Base-by-base conservation (phyloP, 2,797 vertebrate genomes). In the Galagoides demidoff region DNA sequence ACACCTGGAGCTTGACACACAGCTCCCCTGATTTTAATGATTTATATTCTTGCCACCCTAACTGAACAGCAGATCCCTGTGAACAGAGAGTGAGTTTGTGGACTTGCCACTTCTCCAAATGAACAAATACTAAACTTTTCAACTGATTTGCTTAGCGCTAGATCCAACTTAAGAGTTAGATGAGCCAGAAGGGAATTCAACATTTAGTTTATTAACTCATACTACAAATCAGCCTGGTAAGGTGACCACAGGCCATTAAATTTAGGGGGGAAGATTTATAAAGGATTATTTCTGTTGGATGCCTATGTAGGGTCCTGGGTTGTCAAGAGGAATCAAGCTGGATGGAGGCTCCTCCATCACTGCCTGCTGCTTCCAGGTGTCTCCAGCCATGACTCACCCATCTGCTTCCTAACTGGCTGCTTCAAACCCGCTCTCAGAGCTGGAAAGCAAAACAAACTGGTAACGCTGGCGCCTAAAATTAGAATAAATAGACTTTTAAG, bases 401-500 rank as follows among this genome's bases (percentile, higher is more conserved):
- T 39, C 52, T 9, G n/a, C 81, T 77, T 73, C 43, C 66, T 49
- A 87, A 64, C 7, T 49, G 87, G 76, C 17, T 85, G 61, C 83
- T 85, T 95, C 49, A 63, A 91, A 94, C 87, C 84, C 90, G 87
- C 82, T 84, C 73, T 86, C 76, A 55, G 86, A 89, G 37, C 23
- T 81, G 11, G 61, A 89, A 81, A 83, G 88, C 19, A 89, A 93
- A 93, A 85, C 43, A 85, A 74, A 74, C 63, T 86, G 81, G 82
- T 79, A 93, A 95, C 94, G 82, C 19, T 12, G 20, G 22, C 31
- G 37, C 11, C 71, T 82, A 88, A 93, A 86, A 70, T 88, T 89
- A 95, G 86, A 82, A 52, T 55, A 73, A 64, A 85, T 7, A 76
- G 43, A 27, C 13, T 64, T 83, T 78, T 90, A 89, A 94, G 70